Base-by-base conservation (phyloP, 2,113 vertebrate species). In the Psilopogon haemacephalus region DNA sequence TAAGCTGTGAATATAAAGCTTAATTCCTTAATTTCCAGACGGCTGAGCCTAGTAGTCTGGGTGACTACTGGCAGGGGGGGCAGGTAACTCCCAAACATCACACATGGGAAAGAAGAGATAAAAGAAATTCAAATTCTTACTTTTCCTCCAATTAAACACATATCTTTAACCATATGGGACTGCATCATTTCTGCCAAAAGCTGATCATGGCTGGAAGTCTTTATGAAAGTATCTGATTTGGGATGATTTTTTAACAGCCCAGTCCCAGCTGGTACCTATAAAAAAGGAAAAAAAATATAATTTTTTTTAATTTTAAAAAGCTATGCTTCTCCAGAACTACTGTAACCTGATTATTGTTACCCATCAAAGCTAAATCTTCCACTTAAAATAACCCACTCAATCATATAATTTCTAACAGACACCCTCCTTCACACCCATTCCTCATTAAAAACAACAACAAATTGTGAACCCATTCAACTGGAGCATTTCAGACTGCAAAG, bases 101-200 rank as follows among this genome's bases (percentile, higher is more conserved):
- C n/a, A n/a, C n/a, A n/a, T 1, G 2, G 17, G 23, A 35, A 75
- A 90, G 20, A 37, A 86, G 4, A 15, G 11, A 75, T 27, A 86
- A 65, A 15, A 46, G 5, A 86, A 55, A 88, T 26, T 71, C 19
- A 14, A 84, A 67, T 72, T 85, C 96, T 98, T 98, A 99, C 99
- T 98, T 99, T 99, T 94, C 98, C 98, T 95, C 99, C 99, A 65
- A 99, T 98, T 79, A 99, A 97, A 95, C 99, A 99, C 55, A 99
- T 97, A 95, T 99, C 99, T 96, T 99, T 99, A 85, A 98, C 98
- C 98, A 99, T 98, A 94, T 99, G 99, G 6, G 99, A 99, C 85
- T 98, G 98, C 97, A 99, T 98, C 98, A 99, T 99, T 93, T 99
- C 98, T 37, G 98, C 98, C 89, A 99, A 94, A 17, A 99, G 97